Percentiles rank a stretch among this genome's conserved stretches.
These are phyloP conservation scores for Odontomachus brunneus DNA, from an alignment of 1,140 invertebrate genomes.

Conservation along the genomic window DNA sequence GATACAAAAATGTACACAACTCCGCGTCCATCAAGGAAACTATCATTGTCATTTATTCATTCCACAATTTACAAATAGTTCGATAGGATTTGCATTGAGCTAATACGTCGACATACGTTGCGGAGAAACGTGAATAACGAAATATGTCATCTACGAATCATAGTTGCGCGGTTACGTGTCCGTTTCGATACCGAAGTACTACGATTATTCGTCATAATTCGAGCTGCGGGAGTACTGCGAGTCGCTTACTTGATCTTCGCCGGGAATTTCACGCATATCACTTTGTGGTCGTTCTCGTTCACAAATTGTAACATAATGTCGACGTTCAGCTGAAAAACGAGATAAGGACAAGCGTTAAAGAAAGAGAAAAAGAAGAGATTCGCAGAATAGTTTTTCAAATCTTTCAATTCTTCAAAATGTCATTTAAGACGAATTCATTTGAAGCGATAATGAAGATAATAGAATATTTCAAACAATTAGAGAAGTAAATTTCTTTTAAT, in stretches of 20 bases:
- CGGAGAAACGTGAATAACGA: not conserved
- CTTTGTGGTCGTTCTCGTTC: conserved; percentile 86
- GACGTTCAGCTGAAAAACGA: conserved; percentile 85
- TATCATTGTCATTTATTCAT: conserved; percentile 8
- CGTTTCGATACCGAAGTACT: not conserved
- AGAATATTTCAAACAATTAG: too few species aligned
- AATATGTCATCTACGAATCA: too few species aligned
- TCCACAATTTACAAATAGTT: conserved; percentile 2
- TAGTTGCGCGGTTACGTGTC: not conserved
- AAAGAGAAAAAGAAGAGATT: too few species aligned
- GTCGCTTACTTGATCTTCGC: conserved; percentile 76
- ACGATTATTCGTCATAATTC: not conserved
- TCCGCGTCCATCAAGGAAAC: too few species aligned
- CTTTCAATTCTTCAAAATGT: too few species aligned
- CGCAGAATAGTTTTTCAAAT: too few species aligned
- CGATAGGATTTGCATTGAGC: not conserved
- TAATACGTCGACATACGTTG: conserved; percentile 8
- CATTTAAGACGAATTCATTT: too few species aligned
- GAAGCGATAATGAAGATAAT: too few species aligned
- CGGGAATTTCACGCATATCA: conserved; percentile 90
- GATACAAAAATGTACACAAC: too few species aligned
- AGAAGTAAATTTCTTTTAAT: too few species aligned
- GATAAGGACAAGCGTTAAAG: too few species aligned
- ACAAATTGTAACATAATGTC: conserved; percentile 90
- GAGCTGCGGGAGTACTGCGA: not conserved